Base-by-base conservation (phyloP, 2,113 vertebrate species). In the Tachysurus fulvidraco region DNA sequence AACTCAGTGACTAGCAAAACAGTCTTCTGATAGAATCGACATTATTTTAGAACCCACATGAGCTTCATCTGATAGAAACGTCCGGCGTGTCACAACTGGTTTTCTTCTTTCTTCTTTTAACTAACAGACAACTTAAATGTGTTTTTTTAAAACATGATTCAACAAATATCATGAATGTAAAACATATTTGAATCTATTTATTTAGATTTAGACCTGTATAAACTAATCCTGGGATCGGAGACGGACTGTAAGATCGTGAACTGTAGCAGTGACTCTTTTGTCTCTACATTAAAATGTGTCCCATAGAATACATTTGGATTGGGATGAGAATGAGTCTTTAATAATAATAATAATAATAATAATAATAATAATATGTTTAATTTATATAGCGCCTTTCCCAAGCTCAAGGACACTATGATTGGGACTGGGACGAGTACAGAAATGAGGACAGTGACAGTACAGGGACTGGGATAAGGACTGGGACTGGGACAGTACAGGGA, bases 31-130 rank as follows among this genome's bases (percentile, higher is more conserved):
- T 62, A 60, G 5, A 44, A 73, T 54, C 55, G 64, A n/a, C 77
- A 55, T 50, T 85, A 67, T 83, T 90, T 87, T 87, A 36, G 59
- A 71, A 88, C 67, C 80, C 79, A 89, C 71, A 80, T 67, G 10
- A 57, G 44, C 85, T 25, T 83, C 84, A 86, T 62, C 71, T 28
- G 11, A 65, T 11, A 67, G 1, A 19, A 28, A 17, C 36, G 10
- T 50, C 3, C 12, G 13, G 13, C 9, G 16, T 46, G 64, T 14
- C n/a, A 11, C 62, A 54, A 71, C 67, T 25, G 17, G 10, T 6
- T 36, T 46, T 36, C 52, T 30, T 76, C n/a, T n/a, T 3, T 7
- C 25, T 14, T 8, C 36, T 36, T 50, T 50, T 50, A 50, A 67
- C 13, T 50, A 83, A 54, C 57, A 50, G n/a, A 14, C 30, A 4